Evolutionary conservation across 2,797 vertebrate genomes (phyloP), one percentile per base, ranked within the genome.

Genomic region (Chrosomus eos): DNA sequence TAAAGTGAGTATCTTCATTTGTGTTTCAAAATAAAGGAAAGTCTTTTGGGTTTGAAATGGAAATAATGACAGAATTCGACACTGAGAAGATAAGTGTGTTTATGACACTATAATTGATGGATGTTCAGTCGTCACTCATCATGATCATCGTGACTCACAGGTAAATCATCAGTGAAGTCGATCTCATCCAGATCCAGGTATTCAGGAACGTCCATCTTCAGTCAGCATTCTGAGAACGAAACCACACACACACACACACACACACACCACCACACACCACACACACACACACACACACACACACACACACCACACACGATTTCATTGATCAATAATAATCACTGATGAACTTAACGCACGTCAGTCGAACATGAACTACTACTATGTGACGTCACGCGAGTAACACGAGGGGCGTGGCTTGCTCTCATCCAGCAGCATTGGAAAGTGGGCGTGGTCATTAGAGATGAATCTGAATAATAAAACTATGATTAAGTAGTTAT

Each of bases 101-200:
- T 40, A 40, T 40, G 40, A 40, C 38, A 14, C 14, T 45, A 45
- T 45, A 45, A 4, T 4, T 14, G 43, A 45, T 4, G 13, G 45
- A 45, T 16, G 13, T 45, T 45, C 21, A 21, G 64, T 21, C n/a
- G 6, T 73, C 14, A 48, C 45, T 18, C 6, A n/a, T n/a, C n/a
- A 19, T 21, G 51, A 21, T 53, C 19, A 53, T 53, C n/a, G 51
- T 3, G 91, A 97, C 98, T 97, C 93, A 99, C 98, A 91, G 95
- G 96, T 92, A 97, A 94, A 88, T 99, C 98, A 92, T 99, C 97
- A 68, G 95, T 97, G 93, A 99, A 99, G 95, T 99, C 98, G 88
- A 99, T 99, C 96, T 99, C 97, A 91, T 99, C 98, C 94, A 99
- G 95, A 94, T 99, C 98, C 93, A 99, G 96, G 91, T 99, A 99